A percentile compares a stretch with the other conserved stretches of the same genome.
These are phyloP conservation scores for Altica lythri DNA, from an alignment of 2,888 invertebrate species.

Conservation along the genomic window DNA sequence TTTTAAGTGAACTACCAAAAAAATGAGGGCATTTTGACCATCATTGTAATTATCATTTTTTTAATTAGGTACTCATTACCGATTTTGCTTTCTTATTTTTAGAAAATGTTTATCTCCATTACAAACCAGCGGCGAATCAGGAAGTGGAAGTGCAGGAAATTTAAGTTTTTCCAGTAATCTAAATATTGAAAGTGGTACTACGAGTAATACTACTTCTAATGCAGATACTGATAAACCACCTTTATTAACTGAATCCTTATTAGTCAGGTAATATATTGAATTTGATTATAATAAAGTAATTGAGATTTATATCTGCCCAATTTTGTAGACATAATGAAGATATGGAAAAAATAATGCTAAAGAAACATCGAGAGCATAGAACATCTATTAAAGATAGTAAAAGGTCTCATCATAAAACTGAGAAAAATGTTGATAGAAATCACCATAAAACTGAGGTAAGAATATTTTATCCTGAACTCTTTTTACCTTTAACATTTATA, in stretches of 20 bases:
- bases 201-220: slow-evolving; percentile 55
- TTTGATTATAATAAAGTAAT: background rate
- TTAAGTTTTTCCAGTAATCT: slow-evolving; percentile 65
- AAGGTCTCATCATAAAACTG: slow-evolving; percentile 46
- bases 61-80: background rate
- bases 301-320: background rate
- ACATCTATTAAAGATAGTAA: slow-evolving; percentile 57
- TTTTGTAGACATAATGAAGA: slow-evolving; percentile 73
- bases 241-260: slow-evolving; percentile 65
- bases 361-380: slow-evolving; percentile 69
- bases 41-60: too few relatives aligned
- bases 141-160: slow-evolving; percentile 66
- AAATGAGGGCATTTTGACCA: too few relatives aligned
- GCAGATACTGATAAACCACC: slow-evolving; percentile 58
- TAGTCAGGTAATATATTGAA: slow-evolving; percentile 58
- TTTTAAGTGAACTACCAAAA: too few relatives aligned
- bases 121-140: slow-evolving; percentile 62
- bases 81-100: slow-evolving; percentile 35
- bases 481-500: too few relatives aligned
- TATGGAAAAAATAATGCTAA: slow-evolving; percentile 80
- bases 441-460: slow-evolving; percentile 44
- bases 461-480: background rate
- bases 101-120: slow-evolving; percentile 59
- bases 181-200: slow-evolving; percentile 61
- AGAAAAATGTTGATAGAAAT: slow-evolving; percentile 37